phyloP scores from a whole-genome alignment of 2,888 invertebrate genomes.

The Plagiodera versicolora region DNA sequence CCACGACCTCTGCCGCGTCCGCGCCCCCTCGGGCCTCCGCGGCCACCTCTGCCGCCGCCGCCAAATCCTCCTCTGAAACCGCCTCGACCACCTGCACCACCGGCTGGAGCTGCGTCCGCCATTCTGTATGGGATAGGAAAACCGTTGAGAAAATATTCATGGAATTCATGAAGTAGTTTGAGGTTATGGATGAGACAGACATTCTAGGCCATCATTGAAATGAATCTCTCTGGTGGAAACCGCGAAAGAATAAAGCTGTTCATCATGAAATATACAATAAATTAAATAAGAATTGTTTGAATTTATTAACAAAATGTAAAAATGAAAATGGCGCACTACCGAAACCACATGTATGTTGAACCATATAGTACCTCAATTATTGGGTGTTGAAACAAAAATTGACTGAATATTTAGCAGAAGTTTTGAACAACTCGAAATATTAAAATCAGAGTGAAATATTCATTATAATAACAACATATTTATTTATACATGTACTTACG shows the following conservation, averaged over 20 bases:
- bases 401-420: too few relatives aligned
- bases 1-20: constrained; percentile 83
- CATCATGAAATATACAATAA: constrained; percentile 53
- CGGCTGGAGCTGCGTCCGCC: constrained; percentile 99
- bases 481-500: too few relatives aligned
- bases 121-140: constrained; percentile 62
- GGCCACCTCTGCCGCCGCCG: constrained; percentile 63
- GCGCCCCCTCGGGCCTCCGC: constrained; percentile 71
- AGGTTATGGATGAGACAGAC: constrained; percentile 25
- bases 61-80: constrained; percentile 78
- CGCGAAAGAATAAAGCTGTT: constrained; percentile 65
- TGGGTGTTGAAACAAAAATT: too few relatives aligned
- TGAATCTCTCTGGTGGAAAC: constrained; percentile 65
- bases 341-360: too few relatives aligned
- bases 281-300: too few relatives aligned
- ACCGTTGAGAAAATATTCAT: not conserved
- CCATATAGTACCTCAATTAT: too few relatives aligned
- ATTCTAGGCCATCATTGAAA: constrained; percentile 58
- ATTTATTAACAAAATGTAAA: not conserved
- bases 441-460: too few relatives aligned
- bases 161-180: not conserved
- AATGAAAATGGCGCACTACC: constrained; percentile 7
- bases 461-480: too few relatives aligned
- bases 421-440: too few relatives aligned
- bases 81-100: constrained; percentile 75